Evolutionary conservation across 2,113 vertebrate species (phyloP).

Genomic region (Catharus fuscescens): DNA sequence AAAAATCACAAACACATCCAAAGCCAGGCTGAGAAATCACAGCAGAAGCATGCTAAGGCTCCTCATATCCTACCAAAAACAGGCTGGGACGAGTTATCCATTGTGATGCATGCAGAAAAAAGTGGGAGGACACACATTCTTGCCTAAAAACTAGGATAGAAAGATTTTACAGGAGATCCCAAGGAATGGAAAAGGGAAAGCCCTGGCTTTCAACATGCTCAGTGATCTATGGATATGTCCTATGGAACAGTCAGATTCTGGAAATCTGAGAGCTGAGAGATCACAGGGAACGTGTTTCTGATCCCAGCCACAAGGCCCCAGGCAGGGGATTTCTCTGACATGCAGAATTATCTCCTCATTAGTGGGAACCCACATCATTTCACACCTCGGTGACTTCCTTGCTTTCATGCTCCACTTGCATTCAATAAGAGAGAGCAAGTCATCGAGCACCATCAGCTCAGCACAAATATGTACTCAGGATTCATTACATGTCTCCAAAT

Average conservation of each 20-base stretch:
- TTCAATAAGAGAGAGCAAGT: slow-evolving; percentile 4
- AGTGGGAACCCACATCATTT: slow-evolving; percentile 19
- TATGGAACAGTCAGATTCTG: not conserved
- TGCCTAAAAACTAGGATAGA: not conserved
- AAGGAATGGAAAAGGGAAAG: not conserved
- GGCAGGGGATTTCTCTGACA: slow-evolving; percentile 30
- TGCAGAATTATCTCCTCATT: slow-evolving; percentile 43
- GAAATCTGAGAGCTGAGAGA: not conserved
- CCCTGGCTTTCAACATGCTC: not conserved
- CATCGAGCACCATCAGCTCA: not conserved
- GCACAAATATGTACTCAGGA: not conserved
- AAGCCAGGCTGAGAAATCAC: not conserved
- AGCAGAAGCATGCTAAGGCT: not conserved
- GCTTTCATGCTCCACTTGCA: slow-evolving; percentile 24
- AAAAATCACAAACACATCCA: not conserved
- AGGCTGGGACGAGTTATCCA: not conserved
- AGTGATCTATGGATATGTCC: not conserved
- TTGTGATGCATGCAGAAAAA: not conserved
- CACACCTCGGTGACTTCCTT: not conserved
- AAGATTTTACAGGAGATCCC: not conserved
- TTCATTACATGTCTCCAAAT: slow-evolving; percentile 38
- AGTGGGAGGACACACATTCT: not conserved
- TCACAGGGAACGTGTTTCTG: not conserved
- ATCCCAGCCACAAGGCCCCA: slow-evolving; percentile 1
- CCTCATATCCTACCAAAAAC: not conserved